These are phyloP conservation scores for Xestia sexstrigata DNA, from an alignment of 2,888 invertebrate species.

Conservation along the genomic window DNA sequence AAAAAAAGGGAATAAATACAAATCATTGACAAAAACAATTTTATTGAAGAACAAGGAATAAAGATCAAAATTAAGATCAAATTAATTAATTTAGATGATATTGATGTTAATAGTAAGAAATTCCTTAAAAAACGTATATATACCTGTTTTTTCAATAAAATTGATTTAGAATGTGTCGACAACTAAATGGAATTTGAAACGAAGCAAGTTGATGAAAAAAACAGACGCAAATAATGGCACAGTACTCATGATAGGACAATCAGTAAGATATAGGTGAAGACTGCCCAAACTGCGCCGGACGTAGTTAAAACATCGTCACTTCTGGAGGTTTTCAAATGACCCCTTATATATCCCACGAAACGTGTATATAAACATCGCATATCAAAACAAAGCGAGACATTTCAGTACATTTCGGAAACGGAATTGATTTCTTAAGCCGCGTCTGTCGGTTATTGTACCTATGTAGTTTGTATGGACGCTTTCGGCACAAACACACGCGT, in stretches of 20 bases:
- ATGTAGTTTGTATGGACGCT: constrained; percentile 72
- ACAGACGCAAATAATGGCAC: too few species aligned
- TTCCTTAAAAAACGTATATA: constrained; percentile 8
- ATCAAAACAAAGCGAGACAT: constrained; percentile 58
- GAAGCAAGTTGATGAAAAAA: background rate
- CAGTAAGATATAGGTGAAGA: background rate
- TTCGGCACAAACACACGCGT: constrained; percentile 78
- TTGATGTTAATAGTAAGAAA: constrained; percentile 44
- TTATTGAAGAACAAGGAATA: constrained; percentile 17
- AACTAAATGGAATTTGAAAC: background rate
- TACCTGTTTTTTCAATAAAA: constrained; percentile 20
- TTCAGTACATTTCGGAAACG: constrained; percentile 69
- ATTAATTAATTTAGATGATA: constrained; percentile 39
- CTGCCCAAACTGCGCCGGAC: constrained; percentile 11
- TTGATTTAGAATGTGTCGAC: constrained; percentile 22
- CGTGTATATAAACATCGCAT: constrained; percentile 64
- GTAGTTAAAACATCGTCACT: constrained; percentile 9
- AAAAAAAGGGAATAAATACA: background rate
- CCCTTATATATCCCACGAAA: background rate
- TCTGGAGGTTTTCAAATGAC: background rate
- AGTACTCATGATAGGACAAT: too few species aligned
- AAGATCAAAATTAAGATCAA: constrained; percentile 45
- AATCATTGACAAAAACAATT: constrained; percentile 16
- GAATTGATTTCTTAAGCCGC: constrained; percentile 78
- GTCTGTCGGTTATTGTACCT: constrained; percentile 66